Base-by-base conservation (phyloP, 2,888 invertebrate genomes). In the Pomacea canaliculata region DNA sequence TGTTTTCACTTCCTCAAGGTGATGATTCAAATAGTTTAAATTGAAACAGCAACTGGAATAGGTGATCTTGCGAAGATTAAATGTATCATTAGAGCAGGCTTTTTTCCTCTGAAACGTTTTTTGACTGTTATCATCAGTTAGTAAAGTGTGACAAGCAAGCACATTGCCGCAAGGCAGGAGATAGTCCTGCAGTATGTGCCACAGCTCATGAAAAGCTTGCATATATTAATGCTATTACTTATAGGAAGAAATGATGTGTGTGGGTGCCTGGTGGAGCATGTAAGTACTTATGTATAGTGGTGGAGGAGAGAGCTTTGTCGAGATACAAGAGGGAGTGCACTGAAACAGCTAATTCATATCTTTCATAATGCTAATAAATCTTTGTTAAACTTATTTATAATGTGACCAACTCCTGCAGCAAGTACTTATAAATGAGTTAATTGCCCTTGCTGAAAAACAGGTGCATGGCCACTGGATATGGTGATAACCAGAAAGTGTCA, bases 391-490 rank as follows among this genome's bases (percentile, higher is more conserved):
- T 5, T 5, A 37, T 37, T 37, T 37, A n/a, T 37, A 37, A 37
- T 37, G 37, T 37, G 37, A 37, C 1, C 37, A 37, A 37, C 37
- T 37, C 5, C 37, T 37, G 37, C 37, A 37, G 37, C n/a, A 37
- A 37, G 37, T 37, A 37, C 37, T 37, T n/a, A n/a, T 37, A 37
- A 37, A 37, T 37, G 1, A 37, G 37, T 5, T 37, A 37, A 37
- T 37, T 37, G 37, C 37, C 37, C 37, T 37, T 37, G 37, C 37
- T 37, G 37, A n/a, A n/a, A 37, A 37, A 19, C 80, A 89, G 90
- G 85, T 90, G 86, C 89, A 0, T 90, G 90, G 89, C 91, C 91
- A 7, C 83, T 90, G 8, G 86, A 89, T 82, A 86, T 90, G 8
- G 86, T 91, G 56, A 82, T 91, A 48, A 88, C 85, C 74, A 82